phyloP scores from a whole-genome alignment of 2,888 invertebrate species.

The Apamea sordens region DNA sequence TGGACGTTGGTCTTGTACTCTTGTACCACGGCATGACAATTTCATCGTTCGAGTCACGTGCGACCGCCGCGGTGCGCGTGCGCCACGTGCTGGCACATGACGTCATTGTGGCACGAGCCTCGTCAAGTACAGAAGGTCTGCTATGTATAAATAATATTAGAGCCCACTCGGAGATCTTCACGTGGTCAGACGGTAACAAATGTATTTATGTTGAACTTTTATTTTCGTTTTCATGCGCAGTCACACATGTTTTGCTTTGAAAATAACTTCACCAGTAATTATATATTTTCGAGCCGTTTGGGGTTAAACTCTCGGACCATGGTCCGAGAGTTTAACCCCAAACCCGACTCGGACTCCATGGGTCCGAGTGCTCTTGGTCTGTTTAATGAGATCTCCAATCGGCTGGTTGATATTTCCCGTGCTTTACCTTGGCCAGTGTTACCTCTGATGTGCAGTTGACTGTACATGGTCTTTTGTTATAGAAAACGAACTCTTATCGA shows the following conservation, averaged over 20 bases:
- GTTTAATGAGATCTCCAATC: background rate
- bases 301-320: background rate
- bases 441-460: background rate
- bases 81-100: slow-evolving; percentile 47
- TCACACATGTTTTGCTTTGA: background rate
- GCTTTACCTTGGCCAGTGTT: background rate
- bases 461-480: background rate
- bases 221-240: background rate
- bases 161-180: background rate
- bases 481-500: too few relatives aligned
- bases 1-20: background rate
- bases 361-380: background rate
- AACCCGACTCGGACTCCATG: too few relatives aligned
- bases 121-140: slow-evolving; percentile 27
- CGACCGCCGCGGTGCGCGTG: slow-evolving; percentile 44
- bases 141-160: background rate
- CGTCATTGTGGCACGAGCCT: background rate
- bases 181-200: background rate
- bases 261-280: background rate
- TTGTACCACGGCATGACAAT: slow-evolving; percentile 20
- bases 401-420: background rate
- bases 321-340: too few relatives aligned
- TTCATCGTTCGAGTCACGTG: slow-evolving; percentile 51
- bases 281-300: background rate
- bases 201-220: too few relatives aligned